A percentile compares a stretch with the other conserved stretches of the same genome.
These are phyloP conservation scores for Bombyx mandarina DNA, from an alignment of 1,140 invertebrate genomes.

Conservation along the genomic window DNA sequence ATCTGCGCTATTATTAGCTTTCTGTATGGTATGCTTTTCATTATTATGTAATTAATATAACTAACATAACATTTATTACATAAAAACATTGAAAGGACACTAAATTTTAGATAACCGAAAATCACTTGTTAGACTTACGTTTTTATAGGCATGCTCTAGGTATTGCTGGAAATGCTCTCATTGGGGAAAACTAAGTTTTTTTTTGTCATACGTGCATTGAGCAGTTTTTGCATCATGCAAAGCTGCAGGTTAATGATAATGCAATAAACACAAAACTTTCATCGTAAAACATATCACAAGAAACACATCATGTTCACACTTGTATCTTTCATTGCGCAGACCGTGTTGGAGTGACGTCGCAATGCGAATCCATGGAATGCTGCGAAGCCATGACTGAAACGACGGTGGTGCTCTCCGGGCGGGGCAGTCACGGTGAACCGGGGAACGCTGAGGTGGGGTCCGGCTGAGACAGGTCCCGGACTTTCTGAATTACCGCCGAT, in stretches of 20 bases:
- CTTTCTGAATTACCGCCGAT: slow-evolving; percentile 31
- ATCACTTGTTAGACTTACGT: too few relatives aligned
- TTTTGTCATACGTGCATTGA: too few relatives aligned
- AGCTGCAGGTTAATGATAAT: too few relatives aligned
- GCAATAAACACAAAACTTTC: too few relatives aligned
- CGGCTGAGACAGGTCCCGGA: slow-evolving; percentile 51
- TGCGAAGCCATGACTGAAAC: slow-evolving; percentile 63
- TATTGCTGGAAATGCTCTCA: too few relatives aligned
- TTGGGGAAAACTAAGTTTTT: too few relatives aligned
- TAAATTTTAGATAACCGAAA: too few relatives aligned
- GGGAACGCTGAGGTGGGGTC: slow-evolving; percentile 57
- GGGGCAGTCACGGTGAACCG: slow-evolving; percentile 65
- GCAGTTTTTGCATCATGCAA: too few relatives aligned
- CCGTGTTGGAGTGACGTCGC: slow-evolving; percentile 69
- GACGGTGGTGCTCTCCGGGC: slow-evolving; percentile 57
- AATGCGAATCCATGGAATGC: slow-evolving; percentile 64
- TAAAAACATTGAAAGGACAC: background rate
- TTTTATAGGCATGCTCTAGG: too few relatives aligned
- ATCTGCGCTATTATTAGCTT: too few relatives aligned
- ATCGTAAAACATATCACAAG: background rate
- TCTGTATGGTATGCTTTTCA: too few relatives aligned
- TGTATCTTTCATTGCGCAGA: slow-evolving; percentile 35
- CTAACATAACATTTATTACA: slow-evolving; percentile 1
- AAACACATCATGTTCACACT: slow-evolving; percentile 18
- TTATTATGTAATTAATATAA: background rate